A percentile compares a stretch with the other conserved stretches of the same genome.
Evolutionary conservation across 1,140 invertebrate species (phyloP).

Genomic region (Scaptomyza hsui): DNA sequence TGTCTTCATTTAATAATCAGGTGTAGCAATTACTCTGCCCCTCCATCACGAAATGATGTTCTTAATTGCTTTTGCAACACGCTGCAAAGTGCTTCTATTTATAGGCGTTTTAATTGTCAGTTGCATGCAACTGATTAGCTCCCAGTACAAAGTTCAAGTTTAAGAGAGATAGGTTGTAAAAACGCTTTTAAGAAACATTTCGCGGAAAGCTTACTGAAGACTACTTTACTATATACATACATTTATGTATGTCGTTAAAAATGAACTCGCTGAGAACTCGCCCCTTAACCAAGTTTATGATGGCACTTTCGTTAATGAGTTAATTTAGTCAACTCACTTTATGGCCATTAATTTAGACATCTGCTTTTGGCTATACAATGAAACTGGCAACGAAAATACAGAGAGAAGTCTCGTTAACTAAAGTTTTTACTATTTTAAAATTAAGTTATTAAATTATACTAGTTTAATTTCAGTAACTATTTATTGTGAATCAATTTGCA

Average conservation of each 20-base stretch:
- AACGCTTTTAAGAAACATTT: constrained; percentile 1
- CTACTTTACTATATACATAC: background rate
- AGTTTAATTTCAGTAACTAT: background rate
- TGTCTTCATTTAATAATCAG: constrained; percentile 78
- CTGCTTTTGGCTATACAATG: background rate
- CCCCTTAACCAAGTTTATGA: constrained; percentile 34
- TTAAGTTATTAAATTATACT: too few relatives aligned
- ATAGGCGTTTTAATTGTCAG: constrained; percentile 70
- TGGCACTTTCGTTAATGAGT: constrained; percentile 41
- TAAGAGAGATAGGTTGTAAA: constrained; percentile 6
- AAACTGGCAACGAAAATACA: background rate
- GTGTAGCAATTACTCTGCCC: constrained; percentile 46
- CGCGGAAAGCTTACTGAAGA: background rate
- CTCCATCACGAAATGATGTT: constrained; percentile 28
- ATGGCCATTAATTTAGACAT: constrained; percentile 33
- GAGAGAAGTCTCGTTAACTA: too few relatives aligned
- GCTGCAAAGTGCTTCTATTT: constrained; percentile 59
- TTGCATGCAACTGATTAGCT: constrained; percentile 68
- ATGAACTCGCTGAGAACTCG: constrained; percentile 21
- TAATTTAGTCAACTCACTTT: constrained; percentile 46
- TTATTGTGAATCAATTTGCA: background rate
- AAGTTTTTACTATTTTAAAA: too few relatives aligned
- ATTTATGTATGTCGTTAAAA: background rate
- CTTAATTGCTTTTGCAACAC: constrained; percentile 38
- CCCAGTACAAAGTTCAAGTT: constrained; percentile 19